Evolutionary conservation across 2,888 invertebrate species (phyloP).

Genomic region (Sphaerophoria rueppellii): DNA sequence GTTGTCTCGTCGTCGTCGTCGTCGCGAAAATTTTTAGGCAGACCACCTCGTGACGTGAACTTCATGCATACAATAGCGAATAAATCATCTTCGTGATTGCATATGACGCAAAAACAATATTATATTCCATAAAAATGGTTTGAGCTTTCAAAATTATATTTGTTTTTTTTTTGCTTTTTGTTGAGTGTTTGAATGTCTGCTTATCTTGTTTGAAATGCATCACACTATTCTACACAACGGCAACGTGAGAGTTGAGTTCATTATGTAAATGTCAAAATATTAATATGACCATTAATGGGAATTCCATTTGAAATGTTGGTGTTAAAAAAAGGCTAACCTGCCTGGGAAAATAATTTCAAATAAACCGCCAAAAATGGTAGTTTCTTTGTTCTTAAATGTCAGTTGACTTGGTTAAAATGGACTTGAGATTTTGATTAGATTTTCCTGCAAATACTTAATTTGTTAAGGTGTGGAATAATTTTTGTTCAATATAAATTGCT

Average conservation of each 20-base stretch:
- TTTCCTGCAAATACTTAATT: too few species aligned
- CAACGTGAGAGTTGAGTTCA: conserved; percentile 51
- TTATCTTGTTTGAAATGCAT: neutral
- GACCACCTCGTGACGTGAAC: conserved; percentile 67
- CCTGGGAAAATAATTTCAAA: neutral
- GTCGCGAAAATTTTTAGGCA: conserved; percentile 28
- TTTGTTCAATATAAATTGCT: too few species aligned
- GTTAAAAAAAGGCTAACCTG: neutral
- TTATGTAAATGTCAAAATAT: conserved; percentile 49
- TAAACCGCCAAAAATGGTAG: neutral
- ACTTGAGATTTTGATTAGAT: too few species aligned
- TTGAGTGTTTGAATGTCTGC: conserved; percentile 8
- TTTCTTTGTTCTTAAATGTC: too few species aligned
- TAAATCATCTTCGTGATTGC: conserved; percentile 73
- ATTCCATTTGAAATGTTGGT: neutral
- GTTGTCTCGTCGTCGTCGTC: neutral
- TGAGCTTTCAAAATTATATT: conserved; percentile 44
- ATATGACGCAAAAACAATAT: conserved; percentile 63
- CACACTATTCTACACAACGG: neutral
- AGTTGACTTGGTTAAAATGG: too few species aligned
- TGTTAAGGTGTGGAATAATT: too few species aligned
- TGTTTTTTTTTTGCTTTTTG: neutral
- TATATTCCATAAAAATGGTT: conserved; percentile 59
- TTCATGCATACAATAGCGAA: conserved; percentile 70
- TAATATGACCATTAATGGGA: conserved; percentile 42